These are phyloP conservation scores for Scortum barcoo DNA, from an alignment of 2,113 vertebrate genomes.

Conservation along the genomic window DNA sequence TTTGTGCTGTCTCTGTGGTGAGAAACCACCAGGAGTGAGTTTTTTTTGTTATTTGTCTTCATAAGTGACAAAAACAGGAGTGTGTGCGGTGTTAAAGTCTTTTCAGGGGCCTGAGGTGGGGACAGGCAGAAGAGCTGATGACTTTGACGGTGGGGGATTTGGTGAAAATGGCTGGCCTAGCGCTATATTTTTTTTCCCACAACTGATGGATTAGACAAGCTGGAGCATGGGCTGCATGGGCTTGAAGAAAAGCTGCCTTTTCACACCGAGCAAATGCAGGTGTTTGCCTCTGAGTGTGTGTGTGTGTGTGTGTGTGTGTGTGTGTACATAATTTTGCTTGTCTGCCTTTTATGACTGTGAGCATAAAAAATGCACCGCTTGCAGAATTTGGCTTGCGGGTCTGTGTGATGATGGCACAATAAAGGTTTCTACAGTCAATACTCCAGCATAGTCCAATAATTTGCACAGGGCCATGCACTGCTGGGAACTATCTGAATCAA, in stretches of 20 bases:
- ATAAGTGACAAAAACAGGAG: background rate
- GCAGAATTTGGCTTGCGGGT: slow-evolving; percentile 59
- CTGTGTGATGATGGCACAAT: slow-evolving; percentile 67
- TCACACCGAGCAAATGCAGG: slow-evolving; percentile 37
- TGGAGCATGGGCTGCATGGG: slow-evolving; percentile 22
- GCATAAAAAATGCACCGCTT: slow-evolving; percentile 65
- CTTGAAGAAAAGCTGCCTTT: slow-evolving; percentile 18
- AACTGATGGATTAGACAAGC: slow-evolving; percentile 74
- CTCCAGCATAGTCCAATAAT: slow-evolving; percentile 53
- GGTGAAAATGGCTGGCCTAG: slow-evolving; percentile 60
- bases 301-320: slow-evolving; percentile 14
- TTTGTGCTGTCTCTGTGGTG: background rate
- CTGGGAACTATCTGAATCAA: slow-evolving; percentile 67
- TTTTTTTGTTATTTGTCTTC: background rate
- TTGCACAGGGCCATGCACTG: slow-evolving; percentile 48
- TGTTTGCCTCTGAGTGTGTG: slow-evolving; percentile 3
- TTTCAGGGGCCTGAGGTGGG: background rate
- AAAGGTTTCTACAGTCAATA: slow-evolving; percentile 73
- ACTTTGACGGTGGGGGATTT: slow-evolving; percentile 59
- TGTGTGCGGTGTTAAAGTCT: slow-evolving; percentile 3
- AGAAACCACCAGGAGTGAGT: background rate
- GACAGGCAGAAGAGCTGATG: slow-evolving; percentile 40
- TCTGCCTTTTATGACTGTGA: slow-evolving; percentile 71
- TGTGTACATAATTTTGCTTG: slow-evolving; percentile 59
- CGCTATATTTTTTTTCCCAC: slow-evolving; percentile 59